Conservation (phyloP, 2,797 vertebrate species). For the Ctenopoma kingsleyae region DNA sequence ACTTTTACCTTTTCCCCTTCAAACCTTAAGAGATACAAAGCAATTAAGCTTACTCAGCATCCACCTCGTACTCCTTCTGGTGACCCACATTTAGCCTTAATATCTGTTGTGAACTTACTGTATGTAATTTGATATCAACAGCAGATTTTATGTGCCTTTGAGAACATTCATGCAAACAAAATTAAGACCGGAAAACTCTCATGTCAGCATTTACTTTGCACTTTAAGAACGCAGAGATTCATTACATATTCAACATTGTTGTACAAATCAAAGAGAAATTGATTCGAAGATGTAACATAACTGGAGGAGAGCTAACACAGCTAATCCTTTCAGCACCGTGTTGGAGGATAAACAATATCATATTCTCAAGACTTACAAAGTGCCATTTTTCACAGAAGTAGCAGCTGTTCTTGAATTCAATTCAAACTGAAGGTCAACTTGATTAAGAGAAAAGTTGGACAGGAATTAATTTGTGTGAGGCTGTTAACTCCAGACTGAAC, state of each 20-base stretch:
- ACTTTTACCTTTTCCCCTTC: conserved; percentile 27
- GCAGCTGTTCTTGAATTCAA: conserved; percentile 30
- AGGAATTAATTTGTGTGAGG: conserved; percentile 62
- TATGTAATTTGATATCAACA: conserved; percentile 54
- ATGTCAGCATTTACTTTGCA: conserved; percentile 58
- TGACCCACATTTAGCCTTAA: conserved; percentile 71
- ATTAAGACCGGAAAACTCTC: conserved; percentile 35
- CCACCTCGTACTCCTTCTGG: conserved; percentile 35
- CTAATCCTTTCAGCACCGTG: background rate
- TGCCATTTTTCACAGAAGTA: conserved; percentile 16
- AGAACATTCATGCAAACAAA: conserved; percentile 48
- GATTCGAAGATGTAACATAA: conserved; percentile 17
- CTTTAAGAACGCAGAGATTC: conserved; percentile 27
- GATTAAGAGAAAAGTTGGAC: conserved; percentile 59
- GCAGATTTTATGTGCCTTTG: conserved; percentile 60
- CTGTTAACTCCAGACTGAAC: conserved; percentile 57
- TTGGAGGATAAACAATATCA: conserved; percentile 23
- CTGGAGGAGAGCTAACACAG: conserved; percentile 2
- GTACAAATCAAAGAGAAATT: conserved; percentile 33
- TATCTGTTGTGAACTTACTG: conserved; percentile 48
- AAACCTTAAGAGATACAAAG: conserved; percentile 45
- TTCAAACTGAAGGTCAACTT: conserved; percentile 61
- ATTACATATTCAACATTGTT: conserved; percentile 26
- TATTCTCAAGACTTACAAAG: conserved; percentile 18
- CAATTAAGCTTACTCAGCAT: conserved; percentile 72